Percentiles rank a stretch among this genome's conserved stretches.
phyloP scores from a whole-genome alignment of 1,140 invertebrate genomes.

The Neodiprion pinetum region DNA sequence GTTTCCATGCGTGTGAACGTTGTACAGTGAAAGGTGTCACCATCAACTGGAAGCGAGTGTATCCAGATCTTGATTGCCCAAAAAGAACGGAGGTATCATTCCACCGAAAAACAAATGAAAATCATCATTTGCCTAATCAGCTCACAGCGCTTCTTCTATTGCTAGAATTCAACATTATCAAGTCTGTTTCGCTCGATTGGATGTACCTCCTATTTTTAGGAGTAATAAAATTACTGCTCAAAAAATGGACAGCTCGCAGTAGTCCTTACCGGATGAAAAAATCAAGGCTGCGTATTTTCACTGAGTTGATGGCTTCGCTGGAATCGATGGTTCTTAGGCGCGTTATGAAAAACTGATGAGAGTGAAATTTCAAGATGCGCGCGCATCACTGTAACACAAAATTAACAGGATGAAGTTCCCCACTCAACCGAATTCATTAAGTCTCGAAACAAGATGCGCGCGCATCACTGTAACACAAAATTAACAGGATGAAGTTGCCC shows the following conservation, averaged over 20 bases:
- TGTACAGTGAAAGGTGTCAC: slow-evolving; percentile 21
- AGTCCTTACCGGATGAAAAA: background rate
- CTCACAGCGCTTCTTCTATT: slow-evolving; percentile 23
- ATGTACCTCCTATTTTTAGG: slow-evolving; percentile 29
- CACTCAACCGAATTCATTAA: no score
- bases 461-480: slow-evolving; percentile 6
- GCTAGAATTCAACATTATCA: slow-evolving; percentile 22
- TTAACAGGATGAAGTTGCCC: slow-evolving; percentile 21
- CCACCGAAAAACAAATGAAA: slow-evolving; percentile 19
- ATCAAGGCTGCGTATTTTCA: background rate
- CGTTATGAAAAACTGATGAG: no score
- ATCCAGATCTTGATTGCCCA: slow-evolving; percentile 19
- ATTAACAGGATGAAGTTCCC: slow-evolving; percentile 23
- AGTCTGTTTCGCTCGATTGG: slow-evolving; percentile 18
- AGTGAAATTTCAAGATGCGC: no score
- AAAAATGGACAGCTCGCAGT: slow-evolving; percentile 18
- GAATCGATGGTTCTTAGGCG: slow-evolving; percentile 12
- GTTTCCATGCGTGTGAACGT: slow-evolving; percentile 22
- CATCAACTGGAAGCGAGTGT: slow-evolving; percentile 19
- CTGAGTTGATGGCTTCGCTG: background rate
- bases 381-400: background rate
- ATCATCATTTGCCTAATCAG: slow-evolving; percentile 22
- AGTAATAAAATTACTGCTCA: slow-evolving; percentile 21
- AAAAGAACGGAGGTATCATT: slow-evolving; percentile 21
- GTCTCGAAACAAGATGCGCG: no score